Conservation (phyloP, 2,888 invertebrate species). For the Tipula vernalis region DNA sequence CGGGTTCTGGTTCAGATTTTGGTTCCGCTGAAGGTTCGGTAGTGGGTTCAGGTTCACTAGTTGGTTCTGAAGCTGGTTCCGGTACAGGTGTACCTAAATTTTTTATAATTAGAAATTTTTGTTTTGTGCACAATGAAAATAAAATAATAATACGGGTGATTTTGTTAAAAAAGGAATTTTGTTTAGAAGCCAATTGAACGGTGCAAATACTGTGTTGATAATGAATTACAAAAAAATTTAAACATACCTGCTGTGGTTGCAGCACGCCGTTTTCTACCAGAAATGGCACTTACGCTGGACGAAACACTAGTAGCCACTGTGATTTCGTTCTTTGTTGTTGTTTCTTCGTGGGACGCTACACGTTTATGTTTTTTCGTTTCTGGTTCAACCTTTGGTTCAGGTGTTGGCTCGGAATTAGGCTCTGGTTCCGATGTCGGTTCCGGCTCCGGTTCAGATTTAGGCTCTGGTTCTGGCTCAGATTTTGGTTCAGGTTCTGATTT, state of each 20-base stretch:
- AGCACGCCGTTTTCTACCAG: constrained; percentile 21
- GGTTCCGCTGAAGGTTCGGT: constrained; percentile 31
- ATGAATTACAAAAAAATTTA: neutral
- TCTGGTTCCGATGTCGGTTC: constrained; percentile 32
- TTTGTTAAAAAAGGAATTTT: neutral
- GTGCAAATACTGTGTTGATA: neutral
- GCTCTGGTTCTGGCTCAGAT: constrained; percentile 36
- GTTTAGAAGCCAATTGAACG: neutral
- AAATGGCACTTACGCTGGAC: constrained; percentile 55
- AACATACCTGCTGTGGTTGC: constrained; percentile 12
- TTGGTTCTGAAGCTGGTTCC: constrained; percentile 31
- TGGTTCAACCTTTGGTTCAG: constrained; percentile 31
- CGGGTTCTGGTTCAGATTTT: constrained; percentile 36
- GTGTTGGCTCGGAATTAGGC: constrained; percentile 32
- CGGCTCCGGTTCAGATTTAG: constrained; percentile 28
- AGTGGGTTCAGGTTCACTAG: constrained; percentile 27
- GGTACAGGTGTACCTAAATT: constrained; percentile 17
- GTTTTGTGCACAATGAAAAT: neutral
- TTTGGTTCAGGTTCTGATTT: constrained; percentile 35
- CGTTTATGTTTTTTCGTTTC: constrained; percentile 39
- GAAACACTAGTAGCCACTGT: constrained; percentile 70
- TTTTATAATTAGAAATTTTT: neutral
- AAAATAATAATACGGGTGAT: neutral
- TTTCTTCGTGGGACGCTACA: constrained; percentile 39
- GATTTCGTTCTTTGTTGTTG: constrained; percentile 44